Evolutionary conservation across 2,113 vertebrate genomes (phyloP).

Genomic region (Hippopotamus amphibius): DNA sequence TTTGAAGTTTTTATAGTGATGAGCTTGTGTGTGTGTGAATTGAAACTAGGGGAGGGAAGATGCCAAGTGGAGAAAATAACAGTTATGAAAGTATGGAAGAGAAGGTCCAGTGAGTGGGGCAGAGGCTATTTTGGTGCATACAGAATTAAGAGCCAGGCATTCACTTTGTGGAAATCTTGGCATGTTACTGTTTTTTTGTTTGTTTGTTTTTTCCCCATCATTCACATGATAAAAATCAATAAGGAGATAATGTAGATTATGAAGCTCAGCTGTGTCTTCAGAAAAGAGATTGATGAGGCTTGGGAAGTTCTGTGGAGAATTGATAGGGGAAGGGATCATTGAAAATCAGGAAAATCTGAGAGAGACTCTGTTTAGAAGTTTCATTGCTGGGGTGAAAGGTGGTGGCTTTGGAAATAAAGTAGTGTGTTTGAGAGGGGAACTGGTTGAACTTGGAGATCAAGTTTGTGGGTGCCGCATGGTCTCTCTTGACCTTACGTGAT

Average conservation of each 20-base stretch:
- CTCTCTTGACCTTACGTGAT: not conserved
- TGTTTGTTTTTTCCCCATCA: not conserved
- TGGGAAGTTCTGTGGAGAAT: constrained; percentile 30
- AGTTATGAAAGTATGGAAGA: not conserved
- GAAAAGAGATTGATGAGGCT: constrained; percentile 2
- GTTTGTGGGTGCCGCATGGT: not conserved
- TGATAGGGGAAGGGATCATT: not conserved
- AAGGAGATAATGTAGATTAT: not conserved
- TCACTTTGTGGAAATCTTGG: constrained; percentile 26
- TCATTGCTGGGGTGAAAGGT: not conserved
- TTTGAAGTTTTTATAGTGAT: not conserved
- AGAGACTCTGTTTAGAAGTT: not conserved
- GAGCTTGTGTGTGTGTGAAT: not conserved
- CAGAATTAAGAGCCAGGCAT: constrained; percentile 10
- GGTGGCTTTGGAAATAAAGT: not conserved
- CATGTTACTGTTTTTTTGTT: not conserved
- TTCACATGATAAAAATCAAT: not conserved
- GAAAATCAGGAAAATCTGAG: not conserved
- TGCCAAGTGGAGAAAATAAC: not conserved
- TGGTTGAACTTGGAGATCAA: not conserved
- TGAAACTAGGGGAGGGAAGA: not conserved
- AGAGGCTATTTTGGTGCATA: not conserved
- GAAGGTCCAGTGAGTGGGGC: not conserved
- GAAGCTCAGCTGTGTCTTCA: constrained; percentile 14
- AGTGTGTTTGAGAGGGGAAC: not conserved